Conservation (phyloP, 2,113 vertebrate genomes). For the western clawed frog (Xenopus tropicalis) region DNA sequence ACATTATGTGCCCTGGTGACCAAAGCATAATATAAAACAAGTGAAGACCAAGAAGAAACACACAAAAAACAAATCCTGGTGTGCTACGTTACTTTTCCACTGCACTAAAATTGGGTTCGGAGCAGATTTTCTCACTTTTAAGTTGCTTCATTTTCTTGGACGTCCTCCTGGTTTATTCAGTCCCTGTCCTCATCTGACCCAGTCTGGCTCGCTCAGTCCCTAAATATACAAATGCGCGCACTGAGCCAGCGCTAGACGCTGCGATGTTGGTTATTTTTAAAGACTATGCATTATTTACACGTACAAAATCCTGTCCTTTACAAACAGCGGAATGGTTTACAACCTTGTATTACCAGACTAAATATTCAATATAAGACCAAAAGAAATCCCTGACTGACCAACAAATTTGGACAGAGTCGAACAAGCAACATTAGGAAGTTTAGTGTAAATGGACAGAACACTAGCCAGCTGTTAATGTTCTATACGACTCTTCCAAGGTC, state of each 20-base stretch:
- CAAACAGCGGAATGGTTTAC: too few relatives aligned
- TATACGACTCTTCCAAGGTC: too few relatives aligned
- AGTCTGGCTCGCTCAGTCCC: constrained; percentile 33
- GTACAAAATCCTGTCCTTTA: too few relatives aligned
- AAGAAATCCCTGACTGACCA: too few relatives aligned
- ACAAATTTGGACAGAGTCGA: not conserved
- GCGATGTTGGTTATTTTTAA: not conserved
- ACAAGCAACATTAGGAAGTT: not conserved
- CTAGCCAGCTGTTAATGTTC: too few relatives aligned
- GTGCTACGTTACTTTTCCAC: constrained; percentile 35
- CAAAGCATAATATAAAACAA: constrained; percentile 10
- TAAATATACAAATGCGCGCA: constrained; percentile 33
- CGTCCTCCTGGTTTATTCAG: constrained; percentile 37
- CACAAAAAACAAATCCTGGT: constrained; percentile 6
- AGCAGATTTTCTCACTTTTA: constrained; percentile 32
- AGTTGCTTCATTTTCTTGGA: constrained; percentile 43
- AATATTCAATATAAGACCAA: too few relatives aligned
- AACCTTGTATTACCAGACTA: too few relatives aligned
- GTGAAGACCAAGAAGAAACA: constrained; percentile 14
- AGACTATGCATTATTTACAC: too few relatives aligned
- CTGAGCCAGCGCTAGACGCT: constrained; percentile 6
- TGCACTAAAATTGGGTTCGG: constrained; percentile 35
- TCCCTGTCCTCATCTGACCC: constrained; percentile 44
- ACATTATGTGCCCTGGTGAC: not conserved
- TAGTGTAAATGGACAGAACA: too few relatives aligned